A percentile compares a stretch with the other conserved stretches of the same genome.
Evolutionary conservation across 2,797 vertebrate genomes (phyloP).

Genomic region (Protonibea diacanthus): DNA sequence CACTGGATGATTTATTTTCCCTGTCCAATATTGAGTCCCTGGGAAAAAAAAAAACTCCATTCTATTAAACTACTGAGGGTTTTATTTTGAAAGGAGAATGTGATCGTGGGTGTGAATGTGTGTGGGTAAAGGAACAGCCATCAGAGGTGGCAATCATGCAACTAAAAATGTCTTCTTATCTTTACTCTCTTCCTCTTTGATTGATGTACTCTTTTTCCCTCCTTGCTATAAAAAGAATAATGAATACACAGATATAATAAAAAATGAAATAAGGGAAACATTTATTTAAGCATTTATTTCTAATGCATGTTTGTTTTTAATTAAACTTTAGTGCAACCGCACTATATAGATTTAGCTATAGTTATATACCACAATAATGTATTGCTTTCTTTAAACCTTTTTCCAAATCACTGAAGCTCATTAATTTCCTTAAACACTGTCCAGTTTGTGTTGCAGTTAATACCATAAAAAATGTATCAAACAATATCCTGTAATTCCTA

Average conservation of each 20-base stretch:
- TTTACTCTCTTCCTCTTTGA: slow-evolving; percentile 24
- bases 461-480: background rate
- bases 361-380: background rate
- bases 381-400: slow-evolving; percentile 1
- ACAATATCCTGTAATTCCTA: too few species aligned
- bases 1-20: slow-evolving; percentile 71
- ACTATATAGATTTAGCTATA: too few species aligned
- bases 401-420: background rate
- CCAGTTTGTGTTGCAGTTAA: background rate
- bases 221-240: background rate
- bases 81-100: slow-evolving; percentile 69
- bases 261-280: too few species aligned
- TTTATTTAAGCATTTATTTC: slow-evolving; percentile 1
- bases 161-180: slow-evolving; percentile 38
- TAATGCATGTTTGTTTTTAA: background rate
- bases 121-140: slow-evolving; percentile 42
- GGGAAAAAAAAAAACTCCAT: slow-evolving; percentile 56
- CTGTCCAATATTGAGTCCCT: slow-evolving; percentile 55
- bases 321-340: background rate
- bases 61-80: slow-evolving; percentile 74
- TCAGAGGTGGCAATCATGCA: slow-evolving; percentile 55
- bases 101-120: slow-evolving; percentile 50
- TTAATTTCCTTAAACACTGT: background rate
- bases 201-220: background rate
- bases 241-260: slow-evolving; percentile 4